Base-by-base conservation (phyloP, 2,797 vertebrate species). In the Tapirus indicus region DNA sequence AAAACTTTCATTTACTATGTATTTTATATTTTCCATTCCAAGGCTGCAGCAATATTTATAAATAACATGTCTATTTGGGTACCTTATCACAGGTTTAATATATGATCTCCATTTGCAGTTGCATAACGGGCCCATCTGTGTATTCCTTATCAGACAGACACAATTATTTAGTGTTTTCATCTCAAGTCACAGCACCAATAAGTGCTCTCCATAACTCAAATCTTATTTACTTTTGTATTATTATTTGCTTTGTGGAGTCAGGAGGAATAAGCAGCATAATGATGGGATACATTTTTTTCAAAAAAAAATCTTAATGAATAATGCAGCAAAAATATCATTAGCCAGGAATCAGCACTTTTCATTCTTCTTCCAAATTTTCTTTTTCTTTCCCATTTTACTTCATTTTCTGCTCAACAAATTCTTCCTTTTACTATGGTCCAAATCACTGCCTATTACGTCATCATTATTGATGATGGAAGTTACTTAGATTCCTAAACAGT, bases 71-170 rank as follows among this genome's bases (percentile, higher is more conserved):
- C 91, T 96, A 95, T 97, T 93, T 97, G 84, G 64, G 52, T 75
- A 94, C 35, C 89, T 97, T 98, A 97, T 96, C 96, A 35, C 49
- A 97, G 60, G 47, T 95, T 96, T 98, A 97, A 97, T 97, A 98
- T 95, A 96, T 94, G 84, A 93, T 96, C 64, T 94, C 91, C 80
- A 96, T 93, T 97, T 98, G 95, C 87, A 92, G 71, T 80, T 97
- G 87, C 66, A 91, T 94, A 97, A 95, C 27, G 20, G 92, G 75
- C 75, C 72, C 89, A 96, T 97, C 94, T 97, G 93, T 89, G 82
- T 68, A 93, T 66, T 91, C 92, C 52, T 97, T 97, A 96, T 96
- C 94, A 96, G 95, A 97, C 60, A 94, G 74, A 89, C 78, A 96
- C 91, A 95, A 91, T 95, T 97, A 97, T 97, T 95, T 93, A 97